A percentile compares a stretch with the other conserved stretches of the same genome.
Evolutionary conservation across 2,113 vertebrate genomes (phyloP).

Genomic region (Bettongia penicillata): DNA sequence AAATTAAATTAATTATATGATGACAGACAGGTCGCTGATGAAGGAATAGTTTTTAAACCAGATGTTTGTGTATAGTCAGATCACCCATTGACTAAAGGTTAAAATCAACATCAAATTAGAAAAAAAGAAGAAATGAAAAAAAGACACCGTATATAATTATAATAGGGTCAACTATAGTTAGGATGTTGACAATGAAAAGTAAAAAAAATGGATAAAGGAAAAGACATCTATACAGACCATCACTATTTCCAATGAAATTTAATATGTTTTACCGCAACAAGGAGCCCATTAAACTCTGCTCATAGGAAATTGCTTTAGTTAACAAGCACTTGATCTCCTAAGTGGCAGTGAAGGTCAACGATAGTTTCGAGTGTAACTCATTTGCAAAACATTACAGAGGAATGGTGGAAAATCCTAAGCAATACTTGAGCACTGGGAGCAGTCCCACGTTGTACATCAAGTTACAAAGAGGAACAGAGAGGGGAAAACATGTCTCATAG

Average conservation of each 20-base stretch:
- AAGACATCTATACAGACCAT: not conserved
- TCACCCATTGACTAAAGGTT: not conserved
- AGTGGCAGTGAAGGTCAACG: not conserved
- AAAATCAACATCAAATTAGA: not conserved
- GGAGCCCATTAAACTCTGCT: not conserved
- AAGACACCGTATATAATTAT: not conserved
- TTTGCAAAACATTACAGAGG: not conserved
- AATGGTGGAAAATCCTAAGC: not conserved
- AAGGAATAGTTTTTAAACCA: not conserved
- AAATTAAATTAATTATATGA: not conserved
- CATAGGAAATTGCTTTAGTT: not conserved
- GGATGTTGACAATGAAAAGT: not conserved
- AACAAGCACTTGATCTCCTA: not conserved
- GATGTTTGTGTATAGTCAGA: not conserved
- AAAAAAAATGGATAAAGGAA: conserved; percentile 1
- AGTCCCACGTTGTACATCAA: not conserved
- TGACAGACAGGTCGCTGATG: not conserved
- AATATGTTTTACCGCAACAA: not conserved
- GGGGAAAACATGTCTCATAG: not conserved
- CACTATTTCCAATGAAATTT: not conserved
- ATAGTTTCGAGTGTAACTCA: not conserved
- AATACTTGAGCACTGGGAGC: not conserved
- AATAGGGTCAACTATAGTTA: not conserved
- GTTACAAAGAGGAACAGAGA: not conserved
- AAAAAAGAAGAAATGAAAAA: not conserved